Conservation (phyloP, 1,140 invertebrate genomes). For the Drosophila insularis region DNA sequence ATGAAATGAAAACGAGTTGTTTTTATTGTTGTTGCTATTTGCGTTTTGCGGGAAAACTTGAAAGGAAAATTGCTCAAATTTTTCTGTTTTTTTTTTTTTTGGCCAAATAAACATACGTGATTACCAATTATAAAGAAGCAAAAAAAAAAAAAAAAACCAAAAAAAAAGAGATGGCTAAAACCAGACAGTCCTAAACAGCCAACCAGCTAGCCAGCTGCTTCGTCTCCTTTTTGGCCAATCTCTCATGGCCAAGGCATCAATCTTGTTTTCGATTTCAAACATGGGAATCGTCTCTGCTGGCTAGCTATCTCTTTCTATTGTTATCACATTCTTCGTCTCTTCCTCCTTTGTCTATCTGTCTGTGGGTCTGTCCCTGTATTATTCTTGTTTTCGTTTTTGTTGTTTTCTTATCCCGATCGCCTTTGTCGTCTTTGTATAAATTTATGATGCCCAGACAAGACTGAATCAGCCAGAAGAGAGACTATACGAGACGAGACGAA, state of each 20-base stretch:
- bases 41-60: conserved; percentile 61
- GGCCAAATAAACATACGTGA: conserved; percentile 62
- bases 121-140: conserved; percentile 44
- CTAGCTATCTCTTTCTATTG: conserved; percentile 35
- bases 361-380: neutral
- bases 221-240: conserved; percentile 38
- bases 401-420: conserved; percentile 30
- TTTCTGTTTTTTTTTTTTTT: conserved; percentile 25
- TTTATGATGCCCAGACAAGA: conserved; percentile 64
- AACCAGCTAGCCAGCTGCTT: conserved; percentile 53
- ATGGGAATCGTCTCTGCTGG: neutral
- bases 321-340: conserved; percentile 37
- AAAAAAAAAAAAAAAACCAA: conserved; percentile 17
- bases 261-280: conserved; percentile 78
- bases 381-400: conserved; percentile 1
- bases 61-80: conserved; percentile 62
- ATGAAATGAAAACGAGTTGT: conserved; percentile 15
- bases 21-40: neutral
- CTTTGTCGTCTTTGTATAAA: conserved; percentile 60
- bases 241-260: conserved; percentile 47
- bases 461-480: conserved; percentile 42
- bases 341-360: neutral
- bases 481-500: neutral
- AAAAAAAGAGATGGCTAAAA: conserved; percentile 34
- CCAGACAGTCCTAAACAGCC: neutral